These are phyloP conservation scores for Magallana ariakensis DNA, from an alignment of 1,140 invertebrate genomes.

Conservation along the genomic window DNA sequence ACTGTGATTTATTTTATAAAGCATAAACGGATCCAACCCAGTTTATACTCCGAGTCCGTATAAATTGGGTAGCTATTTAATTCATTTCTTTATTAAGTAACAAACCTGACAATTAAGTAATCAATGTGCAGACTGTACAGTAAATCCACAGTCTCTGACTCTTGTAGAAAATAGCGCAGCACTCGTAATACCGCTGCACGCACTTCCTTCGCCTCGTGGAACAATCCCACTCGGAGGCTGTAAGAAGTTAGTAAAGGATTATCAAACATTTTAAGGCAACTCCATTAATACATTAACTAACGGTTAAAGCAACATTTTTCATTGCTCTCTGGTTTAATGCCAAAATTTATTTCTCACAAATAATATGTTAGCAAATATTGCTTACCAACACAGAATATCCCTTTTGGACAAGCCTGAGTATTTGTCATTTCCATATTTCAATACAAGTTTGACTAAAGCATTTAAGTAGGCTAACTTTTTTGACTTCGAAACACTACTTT, in stretches of 20 bases:
- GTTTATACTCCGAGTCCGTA: too few species aligned
- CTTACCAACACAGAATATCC: conserved; percentile 91
- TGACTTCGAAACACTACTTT: conserved; percentile 83
- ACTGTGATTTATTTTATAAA: too few species aligned
- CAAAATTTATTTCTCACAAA: too few species aligned
- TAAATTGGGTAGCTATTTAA: too few species aligned
- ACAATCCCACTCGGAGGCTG: conserved; percentile 90
- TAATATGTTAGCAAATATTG: conserved; percentile 41
- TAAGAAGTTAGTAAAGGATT: conserved; percentile 71
- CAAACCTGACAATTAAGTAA: conserved; percentile 88
- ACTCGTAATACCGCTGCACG: conserved; percentile 91
- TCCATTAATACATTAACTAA: too few species aligned
- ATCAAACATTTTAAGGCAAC: neutral
- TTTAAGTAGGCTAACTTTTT: conserved; percentile 89
- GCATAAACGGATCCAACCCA: too few species aligned
- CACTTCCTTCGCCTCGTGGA: conserved; percentile 93
- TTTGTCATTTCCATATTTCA: conserved; percentile 84
- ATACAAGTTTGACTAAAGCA: conserved; percentile 88
- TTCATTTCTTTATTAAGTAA: neutral
- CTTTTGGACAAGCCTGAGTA: conserved; percentile 86
- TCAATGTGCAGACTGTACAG: conserved; percentile 90
- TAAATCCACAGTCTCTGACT: conserved; percentile 87
- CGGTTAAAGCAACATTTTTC: too few species aligned
- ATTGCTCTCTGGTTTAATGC: too few species aligned
- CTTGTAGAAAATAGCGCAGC: conserved; percentile 90